Base-by-base conservation (phyloP, 2,797 vertebrate genomes). In the Sebastiscus tertius region DNA sequence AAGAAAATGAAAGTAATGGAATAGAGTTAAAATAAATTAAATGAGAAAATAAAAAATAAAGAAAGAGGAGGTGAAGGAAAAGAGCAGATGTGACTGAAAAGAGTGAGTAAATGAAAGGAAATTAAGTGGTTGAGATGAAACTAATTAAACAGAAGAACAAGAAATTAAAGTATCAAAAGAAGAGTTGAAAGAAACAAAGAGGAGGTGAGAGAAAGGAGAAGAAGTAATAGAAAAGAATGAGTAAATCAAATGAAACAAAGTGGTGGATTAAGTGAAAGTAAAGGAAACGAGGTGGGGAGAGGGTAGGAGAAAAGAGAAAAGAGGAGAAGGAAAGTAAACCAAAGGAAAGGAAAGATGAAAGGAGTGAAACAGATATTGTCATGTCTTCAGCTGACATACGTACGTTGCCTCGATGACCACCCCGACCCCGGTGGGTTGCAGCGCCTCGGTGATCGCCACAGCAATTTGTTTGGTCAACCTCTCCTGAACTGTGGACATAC, bases 381-480 rank as follows among this genome's bases (percentile, higher is more conserved):
- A 14, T 33, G 31, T 6, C 22, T 18, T 9, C 12, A 31, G 42
- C n/a, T 52, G 16, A 54, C 26, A 61, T 24, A 86, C 95, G 2
- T 93, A 99, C 98, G 97, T 99, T 0, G 98, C 98, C 93, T 99
- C 98, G 1, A 99, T 91, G 34, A 99, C 97, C 5, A 99, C 98
- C 0, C 98, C 98, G 0, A 99, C 98, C 5, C 98, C 98, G 0
- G 97, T 96, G 0, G 98, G 98, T 90, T 96, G 94, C 87, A 99
- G 94, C 62, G 98, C 98, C 92, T 99, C 98, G 0, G 98, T 99
- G 95, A 99, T 98, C 49, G 98, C 98, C 6, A 99, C 91, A 0
- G 98, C 98, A 0, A 99, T 99, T 75, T 99, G 98, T 88, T 99
- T 99, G 54, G 98, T 99, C 86, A 99, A 94, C 88, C 98, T 96